These are phyloP conservation scores for Ips typographus DNA, from an alignment of 1,140 invertebrate species.

Conservation along the genomic window DNA sequence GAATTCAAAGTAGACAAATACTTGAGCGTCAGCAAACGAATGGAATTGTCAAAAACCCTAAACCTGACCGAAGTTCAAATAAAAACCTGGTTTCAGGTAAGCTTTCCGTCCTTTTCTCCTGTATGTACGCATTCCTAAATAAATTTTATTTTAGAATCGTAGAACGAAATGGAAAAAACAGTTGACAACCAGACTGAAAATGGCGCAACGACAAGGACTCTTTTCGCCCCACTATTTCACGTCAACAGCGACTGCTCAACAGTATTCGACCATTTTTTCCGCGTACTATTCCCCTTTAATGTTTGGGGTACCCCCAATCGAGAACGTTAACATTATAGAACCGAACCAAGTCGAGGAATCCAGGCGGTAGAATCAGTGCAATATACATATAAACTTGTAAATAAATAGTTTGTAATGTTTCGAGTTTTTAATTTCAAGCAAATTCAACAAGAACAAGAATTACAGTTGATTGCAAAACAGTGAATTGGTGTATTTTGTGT, in stretches of 20 bases:
- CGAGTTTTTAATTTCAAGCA: too few relatives aligned
- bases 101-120: not conserved
- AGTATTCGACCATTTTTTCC: constrained; percentile 60
- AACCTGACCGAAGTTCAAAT: constrained; percentile 94
- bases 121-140: not conserved
- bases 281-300: constrained; percentile 59
- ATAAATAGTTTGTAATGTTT: too few relatives aligned
- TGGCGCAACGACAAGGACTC: constrained; percentile 81
- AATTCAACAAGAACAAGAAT: too few relatives aligned
- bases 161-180: constrained; percentile 97
- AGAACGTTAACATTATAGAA: constrained; percentile 31
- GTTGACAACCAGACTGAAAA: constrained; percentile 82
- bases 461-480: too few relatives aligned
- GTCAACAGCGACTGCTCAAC: constrained; percentile 54
- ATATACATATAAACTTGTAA: not conserved
- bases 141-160: constrained; percentile 69
- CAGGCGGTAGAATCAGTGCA: not conserved
- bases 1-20: constrained; percentile 97
- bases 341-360: not conserved
- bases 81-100: constrained; percentile 82
- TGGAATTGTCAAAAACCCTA: constrained; percentile 87
- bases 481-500: too few relatives aligned
- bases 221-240: constrained; percentile 71
- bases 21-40: constrained; percentile 89
- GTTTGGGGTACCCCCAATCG: constrained; percentile 54